Evolutionary conservation across 2,888 invertebrate species (phyloP).

Genomic region (Amiota minor): DNA sequence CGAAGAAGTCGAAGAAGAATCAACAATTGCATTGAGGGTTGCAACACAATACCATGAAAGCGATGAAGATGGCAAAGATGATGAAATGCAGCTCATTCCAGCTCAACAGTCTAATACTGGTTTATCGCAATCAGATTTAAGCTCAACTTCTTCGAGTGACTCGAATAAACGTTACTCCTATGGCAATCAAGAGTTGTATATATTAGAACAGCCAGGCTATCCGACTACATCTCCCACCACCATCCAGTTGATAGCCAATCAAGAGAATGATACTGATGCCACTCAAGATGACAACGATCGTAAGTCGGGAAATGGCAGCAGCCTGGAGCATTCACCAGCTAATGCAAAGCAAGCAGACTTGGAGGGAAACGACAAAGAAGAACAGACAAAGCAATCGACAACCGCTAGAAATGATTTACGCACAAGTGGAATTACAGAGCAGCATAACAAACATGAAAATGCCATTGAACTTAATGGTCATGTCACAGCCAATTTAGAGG

Average conservation of each 20-base stretch:
- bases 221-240: conserved; percentile 67
- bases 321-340: conserved; percentile 38
- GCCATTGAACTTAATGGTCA: not conserved
- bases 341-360: conserved; percentile 43
- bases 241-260: conserved; percentile 43
- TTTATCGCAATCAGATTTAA: conserved; percentile 86
- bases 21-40: not conserved
- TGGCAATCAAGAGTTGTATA: conserved; percentile 85
- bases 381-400: conserved; percentile 70
- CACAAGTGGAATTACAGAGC: not conserved
- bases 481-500: not conserved
- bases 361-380: conserved; percentile 51
- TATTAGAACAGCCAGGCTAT: conserved; percentile 82
- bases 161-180: conserved; percentile 85
- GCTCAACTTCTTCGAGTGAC: conserved; percentile 80
- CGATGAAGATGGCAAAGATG: not conserved
- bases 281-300: conserved; percentile 41
- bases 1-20: conserved; percentile 63
- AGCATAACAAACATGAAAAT: not conserved
- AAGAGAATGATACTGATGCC: conserved; percentile 46
- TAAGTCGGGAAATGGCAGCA: conserved; percentile 58
- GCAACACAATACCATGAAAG: conserved; percentile 35
- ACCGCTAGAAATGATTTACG: conserved; percentile 66
- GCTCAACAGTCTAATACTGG: conserved; percentile 81
- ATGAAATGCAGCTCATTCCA: conserved; percentile 39